Evolutionary conservation across 2,797 vertebrate genomes (phyloP).

Genomic region (Lepilemur septentrionalis): DNA sequence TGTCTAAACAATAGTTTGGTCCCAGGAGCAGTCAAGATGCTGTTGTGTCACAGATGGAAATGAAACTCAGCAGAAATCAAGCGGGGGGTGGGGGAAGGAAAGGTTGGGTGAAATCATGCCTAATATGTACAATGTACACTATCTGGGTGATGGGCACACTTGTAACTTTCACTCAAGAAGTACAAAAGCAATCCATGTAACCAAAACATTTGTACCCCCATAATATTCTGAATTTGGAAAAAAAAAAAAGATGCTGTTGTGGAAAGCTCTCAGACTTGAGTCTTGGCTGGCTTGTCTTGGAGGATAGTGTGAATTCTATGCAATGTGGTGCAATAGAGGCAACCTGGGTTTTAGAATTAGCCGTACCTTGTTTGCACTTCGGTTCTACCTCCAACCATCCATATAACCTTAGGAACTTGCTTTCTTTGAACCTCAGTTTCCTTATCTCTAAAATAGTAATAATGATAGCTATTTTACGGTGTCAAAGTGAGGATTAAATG

Average conservation of each 20-base stretch:
- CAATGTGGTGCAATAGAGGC: neutral
- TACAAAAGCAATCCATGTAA: no score
- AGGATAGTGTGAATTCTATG: neutral
- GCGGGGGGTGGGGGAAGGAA: no score
- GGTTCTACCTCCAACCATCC: neutral
- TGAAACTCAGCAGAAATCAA: no score
- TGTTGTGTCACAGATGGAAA: no score
- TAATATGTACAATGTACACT: no score
- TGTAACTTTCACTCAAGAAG: no score
- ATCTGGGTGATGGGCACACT: no score
- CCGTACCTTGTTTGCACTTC: neutral
- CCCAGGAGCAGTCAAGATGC: neutral
- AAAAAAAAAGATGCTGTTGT: neutral
- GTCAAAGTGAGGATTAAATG: neutral
- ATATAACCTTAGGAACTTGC: neutral
- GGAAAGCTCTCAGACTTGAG: neutral
- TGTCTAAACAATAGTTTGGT: neutral
- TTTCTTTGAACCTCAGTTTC: slow-evolving; percentile 11
- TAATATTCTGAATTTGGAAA: no score
- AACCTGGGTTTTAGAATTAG: neutral
- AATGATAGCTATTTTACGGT: neutral
- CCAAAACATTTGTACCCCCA: no score
- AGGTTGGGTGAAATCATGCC: no score
- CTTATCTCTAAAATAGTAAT: neutral
- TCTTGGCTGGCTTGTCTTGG: neutral